Evolutionary conservation across 2,797 vertebrate genomes (phyloP).

Genomic region (Parotocinclus haroldoi): DNA sequence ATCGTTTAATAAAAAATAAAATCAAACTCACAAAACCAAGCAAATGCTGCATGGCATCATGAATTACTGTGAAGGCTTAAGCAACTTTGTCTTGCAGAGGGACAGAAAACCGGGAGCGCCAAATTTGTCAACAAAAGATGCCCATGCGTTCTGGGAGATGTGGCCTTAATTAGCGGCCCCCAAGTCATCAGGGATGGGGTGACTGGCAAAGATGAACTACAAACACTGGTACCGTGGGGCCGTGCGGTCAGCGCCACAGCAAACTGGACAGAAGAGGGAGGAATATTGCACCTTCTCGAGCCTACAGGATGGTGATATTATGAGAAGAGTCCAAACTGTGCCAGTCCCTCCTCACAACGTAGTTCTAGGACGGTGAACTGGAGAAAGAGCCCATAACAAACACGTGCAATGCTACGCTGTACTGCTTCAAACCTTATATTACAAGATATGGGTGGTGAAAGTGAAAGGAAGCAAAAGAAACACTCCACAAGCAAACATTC

Average conservation of each 20-base stretch:
- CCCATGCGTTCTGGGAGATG: constrained; percentile 72
- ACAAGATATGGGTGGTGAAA: constrained; percentile 48
- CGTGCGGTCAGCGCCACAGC: too few species aligned
- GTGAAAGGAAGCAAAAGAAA: constrained; percentile 37
- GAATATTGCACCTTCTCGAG: constrained; percentile 51
- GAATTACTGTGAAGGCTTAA: constrained; percentile 69
- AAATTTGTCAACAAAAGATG: constrained; percentile 51
- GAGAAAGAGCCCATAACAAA: neutral
- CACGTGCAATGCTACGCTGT: constrained; percentile 38
- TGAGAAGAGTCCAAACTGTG: constrained; percentile 41
- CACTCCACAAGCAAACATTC: constrained; percentile 60
- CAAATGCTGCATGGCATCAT: constrained; percentile 70
- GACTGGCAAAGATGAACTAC: constrained; percentile 57
- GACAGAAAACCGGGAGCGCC: constrained; percentile 35
- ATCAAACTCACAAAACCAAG: constrained; percentile 74
- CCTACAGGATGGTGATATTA: constrained; percentile 45
- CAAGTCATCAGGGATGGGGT: constrained; percentile 46
- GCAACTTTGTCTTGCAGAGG: constrained; percentile 45
- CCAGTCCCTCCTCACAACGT: constrained; percentile 41
- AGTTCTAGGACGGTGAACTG: neutral
- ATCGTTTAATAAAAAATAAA: constrained; percentile 59
- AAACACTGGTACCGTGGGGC: constrained; percentile 25
- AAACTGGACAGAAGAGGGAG: constrained; percentile 31
- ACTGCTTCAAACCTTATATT: constrained; percentile 35
- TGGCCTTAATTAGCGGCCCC: constrained; percentile 60